Evolutionary conservation across 2,797 vertebrate genomes (phyloP).

Genomic region (Lycodopsis pacificus): DNA sequence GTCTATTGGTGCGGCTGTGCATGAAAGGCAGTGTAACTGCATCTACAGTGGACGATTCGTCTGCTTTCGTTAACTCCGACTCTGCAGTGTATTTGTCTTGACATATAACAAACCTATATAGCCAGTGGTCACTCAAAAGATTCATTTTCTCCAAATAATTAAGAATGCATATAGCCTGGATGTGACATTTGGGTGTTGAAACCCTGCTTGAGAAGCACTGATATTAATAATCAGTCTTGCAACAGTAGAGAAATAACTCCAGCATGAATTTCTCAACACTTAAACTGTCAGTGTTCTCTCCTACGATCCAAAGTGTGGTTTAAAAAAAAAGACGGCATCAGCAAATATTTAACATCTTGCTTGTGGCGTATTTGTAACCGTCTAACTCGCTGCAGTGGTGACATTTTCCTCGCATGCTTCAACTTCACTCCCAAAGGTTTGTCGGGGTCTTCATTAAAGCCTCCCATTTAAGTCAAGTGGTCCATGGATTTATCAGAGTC

Average conservation of each 20-base stretch:
- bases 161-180: background rate
- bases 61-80: background rate
- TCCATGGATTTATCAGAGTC: slow-evolving; percentile 43
- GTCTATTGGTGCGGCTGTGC: slow-evolving; percentile 24
- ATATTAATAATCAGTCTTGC: slow-evolving; percentile 12
- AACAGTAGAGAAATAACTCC: slow-evolving; percentile 5
- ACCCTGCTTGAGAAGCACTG: slow-evolving; percentile 7
- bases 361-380: background rate
- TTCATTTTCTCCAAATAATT: background rate
- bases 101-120: background rate
- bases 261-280: slow-evolving; percentile 1
- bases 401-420: background rate
- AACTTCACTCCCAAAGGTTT: background rate
- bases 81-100: background rate
- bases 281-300: background rate
- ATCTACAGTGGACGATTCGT: slow-evolving; percentile 7
- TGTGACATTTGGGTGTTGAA: slow-evolving; percentile 2
- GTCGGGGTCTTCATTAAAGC: background rate
- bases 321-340: background rate
- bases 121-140: background rate
- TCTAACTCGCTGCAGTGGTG: background rate
- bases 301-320: background rate
- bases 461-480: slow-evolving; percentile 29
- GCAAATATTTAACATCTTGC: background rate
- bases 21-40: slow-evolving; percentile 27